These are phyloP conservation scores for Sphecodes monilicornis DNA, from an alignment of 2,888 invertebrate species.

Conservation along the genomic window DNA sequence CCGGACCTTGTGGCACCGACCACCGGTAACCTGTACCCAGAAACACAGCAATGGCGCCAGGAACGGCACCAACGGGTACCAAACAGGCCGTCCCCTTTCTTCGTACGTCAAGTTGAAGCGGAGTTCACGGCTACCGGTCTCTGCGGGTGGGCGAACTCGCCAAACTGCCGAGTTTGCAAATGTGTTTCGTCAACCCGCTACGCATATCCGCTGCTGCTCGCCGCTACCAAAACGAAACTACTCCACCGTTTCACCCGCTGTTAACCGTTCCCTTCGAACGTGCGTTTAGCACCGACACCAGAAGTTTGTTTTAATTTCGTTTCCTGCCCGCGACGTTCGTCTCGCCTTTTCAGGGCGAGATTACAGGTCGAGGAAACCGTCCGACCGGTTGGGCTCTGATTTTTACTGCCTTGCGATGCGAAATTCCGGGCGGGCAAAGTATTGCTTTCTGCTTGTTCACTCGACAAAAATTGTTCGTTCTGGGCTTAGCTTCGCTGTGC, in stretches of 20 bases:
- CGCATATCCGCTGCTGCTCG: conserved; percentile 50
- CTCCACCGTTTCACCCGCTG: background rate
- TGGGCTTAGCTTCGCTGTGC: background rate
- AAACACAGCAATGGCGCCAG: background rate
- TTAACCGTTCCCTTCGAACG: background rate
- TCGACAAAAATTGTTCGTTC: background rate
- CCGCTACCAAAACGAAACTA: conserved; percentile 61
- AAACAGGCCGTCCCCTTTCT: background rate
- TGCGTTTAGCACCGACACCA: background rate
- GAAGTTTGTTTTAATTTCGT: conserved; percentile 36
- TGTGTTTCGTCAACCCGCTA: conserved; percentile 72
- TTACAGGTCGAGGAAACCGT: background rate
- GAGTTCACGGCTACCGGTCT: conserved; percentile 41
- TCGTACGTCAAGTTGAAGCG: conserved; percentile 20
- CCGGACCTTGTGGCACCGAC: conserved; percentile 24
- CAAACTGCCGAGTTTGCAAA: conserved; percentile 78
- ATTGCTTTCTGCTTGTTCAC: background rate
- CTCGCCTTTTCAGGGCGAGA: background rate
- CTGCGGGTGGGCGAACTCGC: conserved; percentile 41
- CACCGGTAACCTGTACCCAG: background rate
- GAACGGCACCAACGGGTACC: background rate
- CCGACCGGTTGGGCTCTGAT: background rate
- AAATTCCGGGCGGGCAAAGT: background rate
- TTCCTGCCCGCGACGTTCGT: background rate
- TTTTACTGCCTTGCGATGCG: background rate